Conservation (phyloP, 2,888 invertebrate species). For the Drosophila tripunctata region DNA sequence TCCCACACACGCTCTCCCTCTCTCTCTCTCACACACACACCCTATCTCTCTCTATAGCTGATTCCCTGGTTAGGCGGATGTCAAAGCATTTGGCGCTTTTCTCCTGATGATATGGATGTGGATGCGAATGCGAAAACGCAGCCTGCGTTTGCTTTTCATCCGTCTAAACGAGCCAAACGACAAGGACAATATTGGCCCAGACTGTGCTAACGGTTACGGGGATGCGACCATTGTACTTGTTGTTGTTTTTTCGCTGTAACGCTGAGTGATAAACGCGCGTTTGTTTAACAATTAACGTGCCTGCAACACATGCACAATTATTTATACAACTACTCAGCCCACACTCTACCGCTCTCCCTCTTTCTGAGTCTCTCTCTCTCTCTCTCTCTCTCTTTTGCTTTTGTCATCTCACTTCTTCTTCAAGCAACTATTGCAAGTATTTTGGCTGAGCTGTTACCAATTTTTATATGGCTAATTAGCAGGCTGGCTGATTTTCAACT, state of each 20-base stretch:
- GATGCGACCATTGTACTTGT: slow-evolving; percentile 25
- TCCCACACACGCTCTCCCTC: not conserved
- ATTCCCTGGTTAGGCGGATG: slow-evolving; percentile 41
- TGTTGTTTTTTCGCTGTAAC: slow-evolving; percentile 29
- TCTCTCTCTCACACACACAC: not conserved
- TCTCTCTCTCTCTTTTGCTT: not conserved
- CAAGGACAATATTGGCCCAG: slow-evolving; percentile 66
- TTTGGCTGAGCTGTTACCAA: slow-evolving; percentile 38
- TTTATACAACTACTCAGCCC: slow-evolving; percentile 57
- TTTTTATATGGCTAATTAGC: slow-evolving; percentile 57
- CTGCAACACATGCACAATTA: slow-evolving; percentile 81
- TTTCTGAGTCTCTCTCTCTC: not conserved
- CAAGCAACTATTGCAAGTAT: slow-evolving; percentile 35
- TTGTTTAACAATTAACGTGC: slow-evolving; percentile 83
- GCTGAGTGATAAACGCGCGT: slow-evolving; percentile 82
- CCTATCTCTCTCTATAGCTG: not conserved
- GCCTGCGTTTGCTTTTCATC: slow-evolving; percentile 59
- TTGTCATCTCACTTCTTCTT: not conserved
- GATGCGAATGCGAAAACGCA: not conserved
- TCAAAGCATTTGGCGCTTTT: slow-evolving; percentile 61
- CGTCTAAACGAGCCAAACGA: slow-evolving; percentile 60
- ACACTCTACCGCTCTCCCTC: not conserved
- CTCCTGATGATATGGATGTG: slow-evolving; percentile 57
- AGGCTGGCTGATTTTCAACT: slow-evolving; percentile 48
- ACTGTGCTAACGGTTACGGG: slow-evolving; percentile 23